Conservation (phyloP, 2,888 invertebrate species). For the Tipula confusa region DNA sequence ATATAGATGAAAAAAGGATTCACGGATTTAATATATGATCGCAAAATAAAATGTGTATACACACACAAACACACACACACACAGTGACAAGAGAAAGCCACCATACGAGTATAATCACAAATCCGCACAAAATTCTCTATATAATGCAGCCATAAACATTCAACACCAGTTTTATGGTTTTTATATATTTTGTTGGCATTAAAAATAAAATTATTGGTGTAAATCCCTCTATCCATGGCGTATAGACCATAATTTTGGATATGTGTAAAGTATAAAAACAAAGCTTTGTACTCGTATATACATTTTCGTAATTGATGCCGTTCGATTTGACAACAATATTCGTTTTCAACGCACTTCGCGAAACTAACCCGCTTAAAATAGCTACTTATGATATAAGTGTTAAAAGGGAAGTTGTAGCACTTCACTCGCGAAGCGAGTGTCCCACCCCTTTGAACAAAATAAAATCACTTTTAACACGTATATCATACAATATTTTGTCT, state of each 20-base stretch:
- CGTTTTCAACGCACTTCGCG: no score
- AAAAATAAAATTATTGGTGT: constrained; percentile 20
- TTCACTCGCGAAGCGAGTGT: no score
- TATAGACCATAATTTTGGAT: not conserved
- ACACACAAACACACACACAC: not conserved
- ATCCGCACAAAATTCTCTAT: constrained; percentile 3
- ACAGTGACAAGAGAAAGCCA: not conserved
- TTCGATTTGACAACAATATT: not conserved
- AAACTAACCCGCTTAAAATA: no score
- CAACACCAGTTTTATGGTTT: not conserved
- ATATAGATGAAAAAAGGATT: not conserved
- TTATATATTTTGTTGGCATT: not conserved
- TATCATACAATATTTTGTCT: no score
- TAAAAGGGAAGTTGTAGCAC: no score
- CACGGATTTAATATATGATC: constrained; percentile 3
- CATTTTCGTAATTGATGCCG: no score
- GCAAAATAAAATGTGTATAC: not conserved
- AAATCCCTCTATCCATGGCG: not conserved
- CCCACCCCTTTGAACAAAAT: no score
- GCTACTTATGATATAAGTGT: no score
- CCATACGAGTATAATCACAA: constrained; percentile 3
- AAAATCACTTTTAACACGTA: no score
- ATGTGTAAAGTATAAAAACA: not conserved
- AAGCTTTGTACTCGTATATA: not conserved
- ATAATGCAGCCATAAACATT: constrained; percentile 25